phyloP scores from a whole-genome alignment of 2,113 vertebrate species.

The Ifrita kowaldi region DNA sequence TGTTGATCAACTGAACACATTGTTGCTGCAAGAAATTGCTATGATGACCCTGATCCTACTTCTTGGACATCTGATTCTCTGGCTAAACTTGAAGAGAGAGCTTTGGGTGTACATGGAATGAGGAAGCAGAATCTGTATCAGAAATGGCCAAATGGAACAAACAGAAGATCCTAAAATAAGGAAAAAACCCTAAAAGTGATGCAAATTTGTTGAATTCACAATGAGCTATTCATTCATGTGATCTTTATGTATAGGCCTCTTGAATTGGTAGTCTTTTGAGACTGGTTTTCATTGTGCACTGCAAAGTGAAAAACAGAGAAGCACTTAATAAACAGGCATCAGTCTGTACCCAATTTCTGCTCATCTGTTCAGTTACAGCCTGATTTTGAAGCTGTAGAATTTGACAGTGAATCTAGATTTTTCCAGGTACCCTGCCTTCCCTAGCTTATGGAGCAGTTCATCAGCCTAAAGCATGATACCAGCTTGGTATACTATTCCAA shows the following conservation, averaged over 20 bases:
- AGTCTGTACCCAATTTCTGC: neutral
- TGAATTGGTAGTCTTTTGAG: neutral
- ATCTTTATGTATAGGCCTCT: neutral
- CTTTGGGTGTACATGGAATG: neutral
- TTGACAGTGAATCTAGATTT: neutral
- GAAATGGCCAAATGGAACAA: neutral
- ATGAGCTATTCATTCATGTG: neutral
- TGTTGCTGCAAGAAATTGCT: neutral
- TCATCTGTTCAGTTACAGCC: neutral
- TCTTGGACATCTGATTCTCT: neutral
- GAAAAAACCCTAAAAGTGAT: neutral
- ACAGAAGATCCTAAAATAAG: neutral
- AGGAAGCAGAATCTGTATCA: neutral
- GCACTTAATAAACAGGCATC: neutral
- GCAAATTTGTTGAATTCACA: neutral
- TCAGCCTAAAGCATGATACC: neutral
- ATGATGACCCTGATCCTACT: neutral
- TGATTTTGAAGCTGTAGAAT: neutral
- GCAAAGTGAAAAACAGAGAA: neutral
- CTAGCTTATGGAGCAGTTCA: neutral
- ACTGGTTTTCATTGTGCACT: neutral
- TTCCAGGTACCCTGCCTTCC: neutral
- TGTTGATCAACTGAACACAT: neutral
- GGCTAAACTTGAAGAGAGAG: neutral
- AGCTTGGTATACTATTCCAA: neutral